These are phyloP conservation scores for Cheirogaleus medius DNA, from an alignment of 2,113 vertebrate species.

Conservation along the genomic window DNA sequence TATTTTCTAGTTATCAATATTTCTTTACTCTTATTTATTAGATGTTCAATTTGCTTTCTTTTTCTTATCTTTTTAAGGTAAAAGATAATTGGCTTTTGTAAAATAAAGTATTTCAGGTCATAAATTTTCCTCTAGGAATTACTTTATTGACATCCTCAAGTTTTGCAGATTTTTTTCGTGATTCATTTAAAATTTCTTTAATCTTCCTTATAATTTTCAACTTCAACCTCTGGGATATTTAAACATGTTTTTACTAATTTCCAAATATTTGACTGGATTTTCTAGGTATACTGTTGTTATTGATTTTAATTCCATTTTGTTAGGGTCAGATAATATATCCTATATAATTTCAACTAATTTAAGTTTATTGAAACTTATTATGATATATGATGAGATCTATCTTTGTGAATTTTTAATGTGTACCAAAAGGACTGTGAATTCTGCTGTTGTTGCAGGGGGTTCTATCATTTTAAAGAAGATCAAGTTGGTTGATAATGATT, in stretches of 20 bases:
- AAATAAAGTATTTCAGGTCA: background rate
- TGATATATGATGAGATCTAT: background rate
- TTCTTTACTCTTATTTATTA: background rate
- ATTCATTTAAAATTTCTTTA: background rate
- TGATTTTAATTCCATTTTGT: background rate
- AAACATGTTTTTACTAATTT: background rate
- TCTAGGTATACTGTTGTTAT: background rate
- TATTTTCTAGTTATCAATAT: background rate
- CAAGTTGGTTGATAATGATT: background rate
- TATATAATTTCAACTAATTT: background rate
- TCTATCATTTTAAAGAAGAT: background rate
- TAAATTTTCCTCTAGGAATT: background rate
- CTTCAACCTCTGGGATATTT: background rate
- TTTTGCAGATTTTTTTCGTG: background rate
- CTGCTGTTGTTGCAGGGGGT: background rate
- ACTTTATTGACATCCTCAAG: background rate
- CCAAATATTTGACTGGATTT: background rate
- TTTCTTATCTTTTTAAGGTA: background rate
- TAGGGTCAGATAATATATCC: background rate
- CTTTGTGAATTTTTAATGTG: background rate
- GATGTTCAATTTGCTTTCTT: background rate
- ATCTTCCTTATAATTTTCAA: background rate
- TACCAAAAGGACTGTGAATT: background rate
- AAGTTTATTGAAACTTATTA: background rate
- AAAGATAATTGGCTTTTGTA: background rate